Conservation (phyloP, 2,888 invertebrate species). For the Adelphocoris suturalis region DNA sequence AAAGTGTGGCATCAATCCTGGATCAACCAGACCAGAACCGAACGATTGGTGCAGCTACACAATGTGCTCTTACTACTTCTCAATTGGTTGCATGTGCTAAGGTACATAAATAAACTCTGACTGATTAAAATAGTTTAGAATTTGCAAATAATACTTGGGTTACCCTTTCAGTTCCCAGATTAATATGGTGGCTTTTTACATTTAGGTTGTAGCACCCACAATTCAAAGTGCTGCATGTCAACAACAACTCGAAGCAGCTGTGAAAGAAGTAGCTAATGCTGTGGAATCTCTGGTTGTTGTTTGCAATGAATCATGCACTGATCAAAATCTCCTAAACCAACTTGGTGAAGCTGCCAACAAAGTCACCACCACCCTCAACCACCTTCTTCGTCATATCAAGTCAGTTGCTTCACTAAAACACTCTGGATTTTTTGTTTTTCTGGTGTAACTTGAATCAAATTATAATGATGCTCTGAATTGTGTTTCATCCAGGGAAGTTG, state of each 20-base stretch:
- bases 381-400: conserved; percentile 94
- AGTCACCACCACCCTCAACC: conserved; percentile 92
- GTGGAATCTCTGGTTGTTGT: conserved; percentile 93
- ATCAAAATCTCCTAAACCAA: conserved; percentile 86
- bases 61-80: conserved; percentile 97
- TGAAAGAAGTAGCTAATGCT: conserved; percentile 93
- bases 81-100: conserved; percentile 98
- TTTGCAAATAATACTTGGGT: no score
- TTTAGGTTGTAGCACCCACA: conserved; percentile 88
- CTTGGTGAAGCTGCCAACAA: conserved; percentile 91
- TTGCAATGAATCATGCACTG: conserved; percentile 86
- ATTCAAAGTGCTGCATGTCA: conserved; percentile 90
- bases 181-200: background rate
- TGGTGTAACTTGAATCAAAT: no score
- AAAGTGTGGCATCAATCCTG: conserved; percentile 95
- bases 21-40: conserved; percentile 89
- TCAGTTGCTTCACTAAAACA: conserved; percentile 77
- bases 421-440: no score
- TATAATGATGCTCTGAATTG: no score
- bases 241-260: conserved; percentile 94
- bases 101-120: conserved; percentile 75
- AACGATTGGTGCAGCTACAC: conserved; percentile 96
- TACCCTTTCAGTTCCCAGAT: no score
- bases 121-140: conserved; percentile 79
- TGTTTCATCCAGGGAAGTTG: conserved; percentile 79